These are phyloP conservation scores for Chrysomela aeneicollis DNA, from an alignment of 2,888 invertebrate genomes.

Conservation along the genomic window DNA sequence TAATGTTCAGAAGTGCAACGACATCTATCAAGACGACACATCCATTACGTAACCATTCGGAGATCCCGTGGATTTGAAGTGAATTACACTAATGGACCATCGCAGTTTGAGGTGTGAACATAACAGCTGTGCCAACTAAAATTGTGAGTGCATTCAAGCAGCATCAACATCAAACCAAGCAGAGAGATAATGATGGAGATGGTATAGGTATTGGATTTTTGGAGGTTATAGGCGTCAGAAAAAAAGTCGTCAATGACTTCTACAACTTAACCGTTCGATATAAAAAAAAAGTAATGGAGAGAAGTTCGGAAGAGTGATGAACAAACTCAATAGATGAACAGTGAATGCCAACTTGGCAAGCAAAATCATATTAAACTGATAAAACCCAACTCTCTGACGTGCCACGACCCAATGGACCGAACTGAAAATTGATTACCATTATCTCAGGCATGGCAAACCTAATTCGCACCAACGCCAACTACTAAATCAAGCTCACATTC, in stretches of 20 bases:
- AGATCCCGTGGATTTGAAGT: background rate
- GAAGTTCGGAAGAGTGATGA: too few species aligned
- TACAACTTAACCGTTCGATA: too few species aligned
- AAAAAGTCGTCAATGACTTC: too few species aligned
- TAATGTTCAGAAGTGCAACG: background rate
- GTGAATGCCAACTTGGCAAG: background rate
- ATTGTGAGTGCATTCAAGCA: too few species aligned
- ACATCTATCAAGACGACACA: background rate
- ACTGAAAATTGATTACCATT: constrained; percentile 14
- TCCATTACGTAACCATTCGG: background rate
- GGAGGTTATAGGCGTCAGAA: too few species aligned
- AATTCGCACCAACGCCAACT: background rate
- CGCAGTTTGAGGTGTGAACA: background rate
- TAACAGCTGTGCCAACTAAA: background rate
- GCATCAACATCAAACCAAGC: too few species aligned
- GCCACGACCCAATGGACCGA: constrained; percentile 2
- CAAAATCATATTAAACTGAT: background rate
- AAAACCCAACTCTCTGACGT: constrained; percentile 2
- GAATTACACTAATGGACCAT: background rate
- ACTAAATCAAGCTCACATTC: constrained; percentile 12
- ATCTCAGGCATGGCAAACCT: background rate
- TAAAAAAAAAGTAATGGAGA: too few species aligned
- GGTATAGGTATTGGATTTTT: too few species aligned
- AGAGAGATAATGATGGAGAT: too few species aligned
- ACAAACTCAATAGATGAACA: too few species aligned